Evolutionary conservation across 2,113 vertebrate genomes (phyloP), one percentile per base, ranked within the genome.

Genomic region (Todiramphus chloris): DNA sequence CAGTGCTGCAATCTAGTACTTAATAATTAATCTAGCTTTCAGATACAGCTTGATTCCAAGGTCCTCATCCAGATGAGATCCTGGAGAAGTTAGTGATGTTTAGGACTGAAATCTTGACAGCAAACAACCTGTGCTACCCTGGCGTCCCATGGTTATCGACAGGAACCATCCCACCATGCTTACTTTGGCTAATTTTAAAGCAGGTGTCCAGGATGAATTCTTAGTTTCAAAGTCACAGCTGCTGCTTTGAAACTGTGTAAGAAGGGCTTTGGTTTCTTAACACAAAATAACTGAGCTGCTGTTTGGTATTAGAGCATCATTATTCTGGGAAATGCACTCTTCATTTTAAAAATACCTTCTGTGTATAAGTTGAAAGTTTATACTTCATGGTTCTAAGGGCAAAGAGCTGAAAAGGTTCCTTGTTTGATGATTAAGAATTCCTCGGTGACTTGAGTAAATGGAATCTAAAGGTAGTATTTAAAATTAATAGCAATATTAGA

Each of bases 241-340:
- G 96, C 96, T 91, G 96, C 96, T 97, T 96, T 97, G 96, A 96
- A 95, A 96, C 79, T 79, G 94, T 97, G 96, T 97, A 97, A 95
- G 96, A 96, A 96, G 95, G 93, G 89, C 95, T 96, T 96, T 95
- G 91, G 95, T 97, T 96, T 97, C 96, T 94, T 95, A 83, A 94
- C 81, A 85, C 93, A 95, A 85, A 96, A 94, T 96, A 95, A 83
- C 95, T 92, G 91, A 96, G 96, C 96, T 97, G 96, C 95, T 96
- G 83, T 93, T 96, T 96, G 83, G 93, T 93, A 97, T 96, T 96
- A 97, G 89, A 94, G 74, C 94, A 97, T 95, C 91, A 89, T 96
- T 94, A 96, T 97, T 95, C 94, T 95, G 96, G 95, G 95, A 95
- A 96, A 85, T 93, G 83, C 39, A 20, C 74, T 91, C 95, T 92